phyloP scores from a whole-genome alignment of 2,113 vertebrate genomes.

The Zeus faber region DNA sequence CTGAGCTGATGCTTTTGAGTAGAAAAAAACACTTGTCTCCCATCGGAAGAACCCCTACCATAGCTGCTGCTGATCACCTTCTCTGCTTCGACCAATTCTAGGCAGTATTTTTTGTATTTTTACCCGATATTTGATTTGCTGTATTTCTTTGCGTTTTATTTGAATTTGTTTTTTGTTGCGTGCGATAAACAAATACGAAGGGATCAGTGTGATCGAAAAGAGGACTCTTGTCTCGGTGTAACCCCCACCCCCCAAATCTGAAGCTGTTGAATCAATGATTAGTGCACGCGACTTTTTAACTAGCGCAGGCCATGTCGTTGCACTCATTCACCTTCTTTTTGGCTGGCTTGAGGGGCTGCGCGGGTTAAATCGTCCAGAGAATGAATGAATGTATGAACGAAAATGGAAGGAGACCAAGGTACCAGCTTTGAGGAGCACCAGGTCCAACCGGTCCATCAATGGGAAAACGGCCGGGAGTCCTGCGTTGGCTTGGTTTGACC shows the following conservation, averaged over 20 bases:
- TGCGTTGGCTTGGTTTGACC: not conserved
- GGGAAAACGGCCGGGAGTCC: too few relatives aligned
- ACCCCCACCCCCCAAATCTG: not conserved
- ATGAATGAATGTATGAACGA: constrained; percentile 34
- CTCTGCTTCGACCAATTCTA: constrained; percentile 50
- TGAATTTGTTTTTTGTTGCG: not conserved
- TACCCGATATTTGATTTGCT: constrained; percentile 18
- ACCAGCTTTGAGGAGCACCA: too few relatives aligned
- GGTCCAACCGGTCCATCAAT: too few relatives aligned
- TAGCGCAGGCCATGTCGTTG: constrained; percentile 51
- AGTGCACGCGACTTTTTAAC: constrained; percentile 52
- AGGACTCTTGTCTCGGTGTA: constrained; percentile 6
- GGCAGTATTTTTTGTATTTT: constrained; percentile 40
- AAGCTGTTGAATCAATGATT: constrained; percentile 23
- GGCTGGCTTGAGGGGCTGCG: constrained; percentile 12
- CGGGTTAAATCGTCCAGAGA: constrained; percentile 15
- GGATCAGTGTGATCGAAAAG: constrained; percentile 20
- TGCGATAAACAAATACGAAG: not conserved
- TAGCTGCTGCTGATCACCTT: constrained; percentile 46
- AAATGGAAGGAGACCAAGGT: too few relatives aligned
- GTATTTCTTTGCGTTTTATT: not conserved
- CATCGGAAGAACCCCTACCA: constrained; percentile 19
- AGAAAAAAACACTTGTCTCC: too few relatives aligned
- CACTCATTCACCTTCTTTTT: constrained; percentile 17
- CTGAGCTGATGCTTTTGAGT: constrained; percentile 23